Base-by-base conservation (phyloP, 2,888 invertebrate species). In the Proisotoma minuta region DNA sequence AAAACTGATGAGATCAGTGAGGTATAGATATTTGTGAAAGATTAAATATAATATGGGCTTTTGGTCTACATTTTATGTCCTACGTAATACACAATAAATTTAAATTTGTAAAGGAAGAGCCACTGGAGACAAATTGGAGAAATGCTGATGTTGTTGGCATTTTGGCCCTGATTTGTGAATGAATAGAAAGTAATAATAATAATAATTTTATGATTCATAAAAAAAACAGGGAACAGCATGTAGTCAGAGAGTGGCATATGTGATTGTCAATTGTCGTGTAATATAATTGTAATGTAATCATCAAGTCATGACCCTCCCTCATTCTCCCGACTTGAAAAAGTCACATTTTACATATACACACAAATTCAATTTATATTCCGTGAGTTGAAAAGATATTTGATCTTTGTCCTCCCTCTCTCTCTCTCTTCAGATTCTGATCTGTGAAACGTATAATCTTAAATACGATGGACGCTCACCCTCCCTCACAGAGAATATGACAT, bases 261-360 rank as follows among this genome's bases (percentile, higher is more conserved):
- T 52, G 29, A 26, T 24, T 52, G 29, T 52, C 18, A 52, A 43
- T 43, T 43, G 43, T 43, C 20, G 43, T 43, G 10, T 43, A 43
- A 43, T n/a, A n/a, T 43, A 43, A 43, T 43, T 43, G 43, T 43
- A 43, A 52, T 52, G 52, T 52, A 52, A 52, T 52, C 52, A 52
- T 52, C 52, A 28, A 61, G 68, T 52, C 52, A 28, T 62, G 68
- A 71, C 70, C 71, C 69, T 69, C 43, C 18, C 43, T 69, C 63
- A 66, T 62, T 68, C n/a, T n/a, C n/a, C n/a, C n/a, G n/a, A n/a
- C n/a, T 50, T n/a, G 12, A 50, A 50, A 50, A 50, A 50, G 50
- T 50, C 43, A 43, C 43, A 43, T n/a, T n/a, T n/a, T n/a, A n/a
- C n/a, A n/a, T n/a, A n/a, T n/a, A n/a, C n/a, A n/a, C n/a, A n/a